phyloP scores from a whole-genome alignment of 2,797 vertebrate genomes.

The Notolabrus celidotus region DNA sequence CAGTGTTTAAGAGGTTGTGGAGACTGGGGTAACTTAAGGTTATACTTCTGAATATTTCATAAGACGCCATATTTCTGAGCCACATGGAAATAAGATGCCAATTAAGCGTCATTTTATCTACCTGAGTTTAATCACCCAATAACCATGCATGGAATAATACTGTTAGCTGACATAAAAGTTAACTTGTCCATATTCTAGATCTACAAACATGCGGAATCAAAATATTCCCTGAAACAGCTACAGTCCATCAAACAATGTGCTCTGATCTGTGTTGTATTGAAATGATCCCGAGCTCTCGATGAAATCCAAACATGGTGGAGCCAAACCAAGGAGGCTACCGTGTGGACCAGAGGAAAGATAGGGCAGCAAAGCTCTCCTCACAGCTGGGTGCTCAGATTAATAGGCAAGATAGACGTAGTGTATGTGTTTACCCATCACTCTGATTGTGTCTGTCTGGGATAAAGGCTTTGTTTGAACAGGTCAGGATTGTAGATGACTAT shows the following conservation, averaged over 20 bases:
- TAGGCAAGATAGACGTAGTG: slow-evolving; percentile 84
- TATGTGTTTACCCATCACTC: slow-evolving; percentile 83
- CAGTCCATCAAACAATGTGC: slow-evolving; percentile 58
- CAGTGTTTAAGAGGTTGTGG: no score
- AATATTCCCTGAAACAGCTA: slow-evolving; percentile 58
- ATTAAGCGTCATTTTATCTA: slow-evolving; percentile 19
- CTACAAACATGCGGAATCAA: slow-evolving; percentile 14
- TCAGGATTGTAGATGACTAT: slow-evolving; percentile 67
- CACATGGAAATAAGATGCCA: not conserved
- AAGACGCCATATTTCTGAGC: not conserved
- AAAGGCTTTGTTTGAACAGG: slow-evolving; percentile 75
- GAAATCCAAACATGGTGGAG: slow-evolving; percentile 81
- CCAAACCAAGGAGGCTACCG: slow-evolving; percentile 62
- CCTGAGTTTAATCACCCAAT: slow-evolving; percentile 13
- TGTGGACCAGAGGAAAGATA: slow-evolving; percentile 78
- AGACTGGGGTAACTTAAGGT: no score
- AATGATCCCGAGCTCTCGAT: slow-evolving; percentile 68
- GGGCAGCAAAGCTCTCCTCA: slow-evolving; percentile 73
- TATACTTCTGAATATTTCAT: not conserved
- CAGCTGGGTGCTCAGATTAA: slow-evolving; percentile 87
- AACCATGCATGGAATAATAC: slow-evolving; percentile 8
- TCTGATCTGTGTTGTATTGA: slow-evolving; percentile 71
- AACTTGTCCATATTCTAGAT: slow-evolving; percentile 25
- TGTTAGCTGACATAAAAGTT: slow-evolving; percentile 30
- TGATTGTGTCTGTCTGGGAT: slow-evolving; percentile 74